Conservation (phyloP, 2,888 invertebrate species). For the Lasius fuliginosus region DNA sequence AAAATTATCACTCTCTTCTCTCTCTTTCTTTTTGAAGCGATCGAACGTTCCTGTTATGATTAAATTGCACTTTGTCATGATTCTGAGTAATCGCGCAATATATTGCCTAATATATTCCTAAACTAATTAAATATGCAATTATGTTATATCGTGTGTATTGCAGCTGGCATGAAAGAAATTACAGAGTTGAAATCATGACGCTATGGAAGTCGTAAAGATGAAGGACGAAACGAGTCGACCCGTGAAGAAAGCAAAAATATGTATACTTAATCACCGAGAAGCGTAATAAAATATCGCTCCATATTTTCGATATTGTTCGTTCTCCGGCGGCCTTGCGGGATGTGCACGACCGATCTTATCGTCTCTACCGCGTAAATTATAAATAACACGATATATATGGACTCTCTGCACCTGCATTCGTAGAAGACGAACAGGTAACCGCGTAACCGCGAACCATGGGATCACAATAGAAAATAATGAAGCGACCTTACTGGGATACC, state of each 20-base stretch:
- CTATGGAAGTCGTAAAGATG: not conserved
- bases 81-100: not conserved
- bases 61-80: not conserved
- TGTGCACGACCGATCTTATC: constrained; percentile 30
- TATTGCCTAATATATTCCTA: no score
- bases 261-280: constrained; percentile 3
- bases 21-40: not conserved
- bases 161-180: not conserved
- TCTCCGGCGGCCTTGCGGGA: not conserved
- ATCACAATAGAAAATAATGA: constrained; percentile 51
- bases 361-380: constrained; percentile 44
- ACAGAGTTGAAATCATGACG: not conserved
- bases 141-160: not conserved
- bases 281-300: constrained; percentile 37
- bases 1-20: not conserved
- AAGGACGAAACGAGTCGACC: not conserved
- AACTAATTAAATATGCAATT: not conserved
- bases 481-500: constrained; percentile 23
- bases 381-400: constrained; percentile 46
- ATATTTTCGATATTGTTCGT: constrained; percentile 46
- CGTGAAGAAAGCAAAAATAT: not conserved
- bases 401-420: constrained; percentile 39
- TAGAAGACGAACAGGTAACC: constrained; percentile 34
- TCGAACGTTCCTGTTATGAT: not conserved
- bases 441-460: constrained; percentile 44